phyloP scores from a whole-genome alignment of 2,113 vertebrate species.

The Pogona vitticeps region DNA sequence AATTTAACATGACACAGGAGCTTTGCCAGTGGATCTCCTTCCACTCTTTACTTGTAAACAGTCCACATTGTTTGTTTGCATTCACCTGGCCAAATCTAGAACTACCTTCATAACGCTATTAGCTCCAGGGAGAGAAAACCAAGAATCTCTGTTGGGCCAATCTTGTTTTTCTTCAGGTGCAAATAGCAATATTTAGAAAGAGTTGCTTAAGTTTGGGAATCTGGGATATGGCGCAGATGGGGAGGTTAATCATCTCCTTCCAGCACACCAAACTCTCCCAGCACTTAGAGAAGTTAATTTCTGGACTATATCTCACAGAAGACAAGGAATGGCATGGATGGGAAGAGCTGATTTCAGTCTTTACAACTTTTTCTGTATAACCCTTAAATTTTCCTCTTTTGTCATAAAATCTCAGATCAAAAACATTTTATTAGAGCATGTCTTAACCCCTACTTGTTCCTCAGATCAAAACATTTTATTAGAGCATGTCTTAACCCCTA shows the following conservation, averaged over 20 bases:
- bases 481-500: no score
- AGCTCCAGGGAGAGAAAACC: not conserved
- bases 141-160: rapidly evolving
- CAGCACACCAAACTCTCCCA: not conserved
- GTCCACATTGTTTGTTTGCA: not conserved
- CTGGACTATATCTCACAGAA: no score
- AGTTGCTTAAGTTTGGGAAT: no score
- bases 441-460: no score
- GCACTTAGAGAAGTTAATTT: no score
- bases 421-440: no score
- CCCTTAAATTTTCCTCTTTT: no score
- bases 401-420: no score
- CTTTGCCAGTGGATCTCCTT: not conserved
- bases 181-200: not conserved
- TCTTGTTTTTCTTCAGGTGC: not conserved
- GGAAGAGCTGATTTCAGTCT: no score
- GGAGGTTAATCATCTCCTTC: not conserved
- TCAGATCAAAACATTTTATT: no score
- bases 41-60: not conserved
- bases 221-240: not conserved
- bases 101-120: not conserved
- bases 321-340: no score
- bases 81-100: not conserved
- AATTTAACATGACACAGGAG: not conserved
- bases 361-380: no score